These are phyloP conservation scores for Mohoua ochrocephala DNA, from an alignment of 2,113 vertebrate genomes.

Conservation along the genomic window DNA sequence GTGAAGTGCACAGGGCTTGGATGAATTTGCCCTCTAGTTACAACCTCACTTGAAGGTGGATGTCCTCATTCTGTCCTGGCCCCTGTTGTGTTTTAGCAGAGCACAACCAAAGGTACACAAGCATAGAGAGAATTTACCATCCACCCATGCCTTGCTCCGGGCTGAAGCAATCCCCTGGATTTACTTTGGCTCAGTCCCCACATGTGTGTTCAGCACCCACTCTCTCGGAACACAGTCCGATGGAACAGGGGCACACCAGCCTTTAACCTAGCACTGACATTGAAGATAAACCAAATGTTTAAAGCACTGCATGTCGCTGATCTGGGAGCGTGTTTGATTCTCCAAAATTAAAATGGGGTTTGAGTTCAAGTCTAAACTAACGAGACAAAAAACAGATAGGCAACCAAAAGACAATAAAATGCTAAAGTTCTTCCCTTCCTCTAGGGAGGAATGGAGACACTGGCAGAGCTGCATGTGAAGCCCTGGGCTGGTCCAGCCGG, in stretches of 20 bases:
- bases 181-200: neutral
- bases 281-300: neutral
- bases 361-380: neutral
- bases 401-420: neutral
- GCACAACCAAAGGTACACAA: neutral
- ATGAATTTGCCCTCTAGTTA: neutral
- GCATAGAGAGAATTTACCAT: neutral
- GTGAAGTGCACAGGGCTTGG: neutral
- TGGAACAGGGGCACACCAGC: neutral
- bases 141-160: neutral
- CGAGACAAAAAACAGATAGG: neutral
- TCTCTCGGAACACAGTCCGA: neutral
- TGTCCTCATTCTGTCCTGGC: neutral
- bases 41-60: neutral
- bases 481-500: neutral
- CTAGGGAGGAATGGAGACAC: neutral
- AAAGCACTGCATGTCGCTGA: constrained; percentile 8
- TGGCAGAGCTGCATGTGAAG: neutral
- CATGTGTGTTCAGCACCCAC: neutral
- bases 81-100: neutral
- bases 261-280: neutral
- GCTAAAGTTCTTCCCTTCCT: neutral
- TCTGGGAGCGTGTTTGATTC: neutral
- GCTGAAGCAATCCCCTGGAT: neutral
- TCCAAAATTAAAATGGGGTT: neutral